Percentiles rank a stretch among this genome's conserved stretches.
phyloP scores from a whole-genome alignment of 1,140 invertebrate genomes.

The Hyles euphorbiae region DNA sequence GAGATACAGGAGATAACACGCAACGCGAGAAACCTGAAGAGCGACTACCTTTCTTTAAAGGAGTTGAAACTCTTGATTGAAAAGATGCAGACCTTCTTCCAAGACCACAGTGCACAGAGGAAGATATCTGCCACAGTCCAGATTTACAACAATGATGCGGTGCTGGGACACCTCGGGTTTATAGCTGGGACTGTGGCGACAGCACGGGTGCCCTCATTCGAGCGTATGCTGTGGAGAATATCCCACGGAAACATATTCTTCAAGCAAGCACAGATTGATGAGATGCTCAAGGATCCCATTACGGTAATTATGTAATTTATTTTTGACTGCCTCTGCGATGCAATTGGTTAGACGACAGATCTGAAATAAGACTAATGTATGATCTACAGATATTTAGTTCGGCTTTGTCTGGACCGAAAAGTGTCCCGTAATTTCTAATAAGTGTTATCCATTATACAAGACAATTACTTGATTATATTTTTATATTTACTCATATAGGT shows the following conservation, averaged over 20 bases:
- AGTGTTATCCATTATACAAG: no score
- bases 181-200: slow-evolving; percentile 80
- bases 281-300: slow-evolving; percentile 89
- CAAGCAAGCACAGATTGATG: slow-evolving; percentile 86
- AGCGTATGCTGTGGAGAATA: slow-evolving; percentile 90
- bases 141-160: slow-evolving; percentile 85
- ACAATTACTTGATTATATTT: no score
- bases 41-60: slow-evolving; percentile 92
- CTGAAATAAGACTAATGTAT: no score
- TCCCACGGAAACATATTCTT: slow-evolving; percentile 92
- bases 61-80: slow-evolving; percentile 92
- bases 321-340: no score
- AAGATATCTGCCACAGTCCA: slow-evolving; percentile 80
- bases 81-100: slow-evolving; percentile 94
- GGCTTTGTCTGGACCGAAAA: no score
- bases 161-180: slow-evolving; percentile 80
- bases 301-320: slow-evolving; percentile 77
- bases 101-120: slow-evolving; percentile 80
- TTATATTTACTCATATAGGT: no score
- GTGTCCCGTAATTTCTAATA: no score
- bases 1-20: slow-evolving; percentile 92
- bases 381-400: no score
- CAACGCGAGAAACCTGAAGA: slow-evolving; percentile 92
- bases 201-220: slow-evolving; percentile 85
- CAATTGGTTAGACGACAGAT: no score